Evolutionary conservation across 2,113 vertebrate genomes (phyloP).

Genomic region (Myxocyprinus asiaticus): DNA sequence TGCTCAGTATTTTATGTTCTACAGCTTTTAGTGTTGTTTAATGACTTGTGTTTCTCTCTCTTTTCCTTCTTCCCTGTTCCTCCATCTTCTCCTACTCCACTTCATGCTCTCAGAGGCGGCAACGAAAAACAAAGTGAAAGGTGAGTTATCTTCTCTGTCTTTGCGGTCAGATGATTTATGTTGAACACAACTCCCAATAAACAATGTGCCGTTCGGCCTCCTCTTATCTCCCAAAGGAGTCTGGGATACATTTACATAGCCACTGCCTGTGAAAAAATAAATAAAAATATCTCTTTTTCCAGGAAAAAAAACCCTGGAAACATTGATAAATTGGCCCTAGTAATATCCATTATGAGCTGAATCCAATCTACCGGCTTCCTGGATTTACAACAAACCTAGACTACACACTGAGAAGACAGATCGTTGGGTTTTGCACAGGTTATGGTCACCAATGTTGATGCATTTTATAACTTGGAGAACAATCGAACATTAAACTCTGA

Average conservation of each 20-base stretch:
- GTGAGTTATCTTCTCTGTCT: constrained; percentile 78
- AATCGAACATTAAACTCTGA: not conserved
- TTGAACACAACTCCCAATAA: constrained; percentile 70
- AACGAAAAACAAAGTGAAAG: constrained; percentile 80
- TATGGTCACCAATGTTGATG: not conserved
- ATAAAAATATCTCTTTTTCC: not conserved
- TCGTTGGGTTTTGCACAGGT: not conserved
- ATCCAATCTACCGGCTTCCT: constrained; percentile 15
- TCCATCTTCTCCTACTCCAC: not conserved
- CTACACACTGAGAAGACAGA: constrained; percentile 1
- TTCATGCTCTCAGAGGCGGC: constrained; percentile 74
- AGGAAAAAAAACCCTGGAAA: not conserved
- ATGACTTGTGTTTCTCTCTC: constrained; percentile 63
- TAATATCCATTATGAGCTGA: constrained; percentile 44
- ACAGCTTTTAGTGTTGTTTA: constrained; percentile 60
- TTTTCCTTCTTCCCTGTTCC: constrained; percentile 27
- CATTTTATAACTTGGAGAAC: not conserved
- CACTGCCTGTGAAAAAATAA: constrained; percentile 45
- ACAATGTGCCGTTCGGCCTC: constrained; percentile 64
- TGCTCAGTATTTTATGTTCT: constrained; percentile 54
- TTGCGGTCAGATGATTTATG: constrained; percentile 75
- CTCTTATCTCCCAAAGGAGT: constrained; percentile 67
- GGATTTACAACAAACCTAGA: constrained; percentile 35
- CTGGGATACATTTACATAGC: constrained; percentile 69
- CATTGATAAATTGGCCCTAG: constrained; percentile 49